These are phyloP conservation scores for Pseudoatta argentina DNA, from an alignment of 1,140 invertebrate species.

Conservation along the genomic window DNA sequence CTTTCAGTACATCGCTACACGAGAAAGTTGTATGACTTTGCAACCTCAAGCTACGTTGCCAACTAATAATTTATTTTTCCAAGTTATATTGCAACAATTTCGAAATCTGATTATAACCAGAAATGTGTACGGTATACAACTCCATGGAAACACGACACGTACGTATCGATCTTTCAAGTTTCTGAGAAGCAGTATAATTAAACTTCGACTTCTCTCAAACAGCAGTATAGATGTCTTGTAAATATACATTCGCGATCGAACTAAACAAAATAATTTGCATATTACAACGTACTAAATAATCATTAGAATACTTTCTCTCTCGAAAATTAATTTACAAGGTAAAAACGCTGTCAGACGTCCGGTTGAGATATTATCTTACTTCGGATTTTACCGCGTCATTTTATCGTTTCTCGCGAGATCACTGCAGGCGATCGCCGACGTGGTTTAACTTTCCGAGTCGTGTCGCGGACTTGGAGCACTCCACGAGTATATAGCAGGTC, in stretches of 20 bases:
- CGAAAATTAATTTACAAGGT: constrained; percentile 9
- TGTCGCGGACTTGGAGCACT: constrained; percentile 39
- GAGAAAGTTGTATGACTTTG: constrained; percentile 29
- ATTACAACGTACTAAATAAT: constrained; percentile 1
- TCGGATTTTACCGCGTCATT: constrained; percentile 1
- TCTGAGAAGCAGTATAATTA: constrained; percentile 40
- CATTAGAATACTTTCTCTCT: not conserved
- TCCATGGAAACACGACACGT: constrained; percentile 24
- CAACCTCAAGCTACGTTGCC: not conserved
- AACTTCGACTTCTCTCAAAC: constrained; percentile 22
- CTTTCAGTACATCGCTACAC: not conserved
- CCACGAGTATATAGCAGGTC: constrained; percentile 65
- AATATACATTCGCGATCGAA: constrained; percentile 14
- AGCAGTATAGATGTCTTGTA: constrained; percentile 12
- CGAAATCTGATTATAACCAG: constrained; percentile 27
- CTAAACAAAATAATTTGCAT: not conserved
- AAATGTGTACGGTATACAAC: constrained; percentile 1
- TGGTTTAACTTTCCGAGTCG: constrained; percentile 11
- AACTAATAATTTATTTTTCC: constrained; percentile 50
- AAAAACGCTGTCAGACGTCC: not conserved
- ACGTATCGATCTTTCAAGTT: constrained; percentile 35
- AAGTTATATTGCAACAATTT: constrained; percentile 59
- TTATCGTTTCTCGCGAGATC: constrained; percentile 54
- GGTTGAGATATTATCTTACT: constrained; percentile 24
- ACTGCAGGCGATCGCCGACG: constrained; percentile 38